Conservation (phyloP, 2,797 vertebrate species). For the Epinephelus coioides region DNA sequence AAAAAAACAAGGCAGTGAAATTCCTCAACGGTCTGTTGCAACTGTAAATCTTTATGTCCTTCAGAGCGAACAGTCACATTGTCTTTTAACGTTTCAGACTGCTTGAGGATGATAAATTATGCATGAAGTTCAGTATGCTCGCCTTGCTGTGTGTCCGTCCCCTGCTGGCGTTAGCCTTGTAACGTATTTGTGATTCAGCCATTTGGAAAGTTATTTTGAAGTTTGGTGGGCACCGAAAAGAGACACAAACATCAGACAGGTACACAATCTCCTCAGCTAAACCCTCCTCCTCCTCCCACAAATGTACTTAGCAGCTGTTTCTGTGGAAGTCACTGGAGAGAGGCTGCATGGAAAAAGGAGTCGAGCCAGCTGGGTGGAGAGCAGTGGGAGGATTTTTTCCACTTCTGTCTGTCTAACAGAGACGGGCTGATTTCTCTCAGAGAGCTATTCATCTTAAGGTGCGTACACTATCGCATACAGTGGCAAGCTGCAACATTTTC, state of each 20-base stretch:
- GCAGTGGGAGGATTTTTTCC: constrained; percentile 76
- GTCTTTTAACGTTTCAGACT: constrained; percentile 32
- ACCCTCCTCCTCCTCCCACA: constrained; percentile 27
- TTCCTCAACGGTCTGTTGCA: constrained; percentile 19
- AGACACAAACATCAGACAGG: constrained; percentile 69
- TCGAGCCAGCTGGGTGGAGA: constrained; percentile 77
- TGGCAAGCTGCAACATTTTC: constrained; percentile 16
- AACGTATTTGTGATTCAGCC: constrained; percentile 38
- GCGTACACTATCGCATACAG: constrained; percentile 37
- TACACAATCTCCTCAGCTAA: constrained; percentile 50
- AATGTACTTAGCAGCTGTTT: constrained; percentile 83
- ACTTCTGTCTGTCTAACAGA: constrained; percentile 75
- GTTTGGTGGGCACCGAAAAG: constrained; percentile 25
- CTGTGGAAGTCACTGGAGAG: constrained; percentile 73
- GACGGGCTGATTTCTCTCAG: constrained; percentile 55
- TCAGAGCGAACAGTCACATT: constrained; percentile 22
- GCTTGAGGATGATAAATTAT: constrained; percentile 37
- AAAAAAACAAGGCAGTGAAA: constrained; percentile 9
- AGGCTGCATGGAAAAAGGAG: constrained; percentile 75
- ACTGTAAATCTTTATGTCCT: constrained; percentile 30
- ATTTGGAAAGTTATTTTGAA: constrained; percentile 42
- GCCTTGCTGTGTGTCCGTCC: neutral
- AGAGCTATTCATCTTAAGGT: constrained; percentile 54
- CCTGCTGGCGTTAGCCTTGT: constrained; percentile 29
- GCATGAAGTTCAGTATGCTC: constrained; percentile 6